Evolutionary conservation across 2,797 vertebrate species (phyloP).

Genomic region (Pelodytes ibericus): DNA sequence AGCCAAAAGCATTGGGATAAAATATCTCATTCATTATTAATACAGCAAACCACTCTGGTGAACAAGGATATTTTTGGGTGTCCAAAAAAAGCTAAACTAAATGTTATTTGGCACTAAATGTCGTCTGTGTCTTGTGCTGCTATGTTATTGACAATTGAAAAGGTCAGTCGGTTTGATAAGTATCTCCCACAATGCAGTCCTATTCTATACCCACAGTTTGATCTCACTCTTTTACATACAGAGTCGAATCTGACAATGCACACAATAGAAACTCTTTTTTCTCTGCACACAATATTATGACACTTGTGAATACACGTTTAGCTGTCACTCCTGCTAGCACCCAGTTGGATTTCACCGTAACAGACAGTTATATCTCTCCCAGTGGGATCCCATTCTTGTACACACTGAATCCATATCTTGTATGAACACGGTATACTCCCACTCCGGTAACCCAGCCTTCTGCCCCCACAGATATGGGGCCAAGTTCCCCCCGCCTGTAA

Average conservation of each 20-base stretch:
- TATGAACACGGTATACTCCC: conserved; percentile 17
- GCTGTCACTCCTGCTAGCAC: not conserved
- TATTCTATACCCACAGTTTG: not conserved
- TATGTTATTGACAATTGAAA: not conserved
- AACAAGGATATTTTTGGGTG: not conserved
- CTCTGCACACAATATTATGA: not conserved
- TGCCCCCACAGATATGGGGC: conserved; percentile 6
- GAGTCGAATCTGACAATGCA: not conserved
- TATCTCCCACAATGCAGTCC: not conserved
- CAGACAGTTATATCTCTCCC: not conserved
- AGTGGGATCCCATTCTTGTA: not conserved
- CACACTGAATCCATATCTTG: conserved; percentile 6
- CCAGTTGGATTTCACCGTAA: not conserved
- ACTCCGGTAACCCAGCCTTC: conserved; percentile 14
- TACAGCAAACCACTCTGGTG: too few relatives aligned
- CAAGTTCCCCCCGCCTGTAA: conserved; percentile 19
- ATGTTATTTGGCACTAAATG: too few relatives aligned
- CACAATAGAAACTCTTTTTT: not conserved
- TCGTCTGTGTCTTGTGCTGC: too few relatives aligned
- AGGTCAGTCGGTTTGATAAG: not conserved
- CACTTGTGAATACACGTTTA: not conserved
- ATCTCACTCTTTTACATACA: not conserved
- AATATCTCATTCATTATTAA: too few relatives aligned
- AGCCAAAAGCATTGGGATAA: too few relatives aligned
- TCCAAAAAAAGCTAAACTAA: too few relatives aligned